Conservation (phyloP, 2,797 vertebrate genomes). For the Pygocentrus nattereri region DNA sequence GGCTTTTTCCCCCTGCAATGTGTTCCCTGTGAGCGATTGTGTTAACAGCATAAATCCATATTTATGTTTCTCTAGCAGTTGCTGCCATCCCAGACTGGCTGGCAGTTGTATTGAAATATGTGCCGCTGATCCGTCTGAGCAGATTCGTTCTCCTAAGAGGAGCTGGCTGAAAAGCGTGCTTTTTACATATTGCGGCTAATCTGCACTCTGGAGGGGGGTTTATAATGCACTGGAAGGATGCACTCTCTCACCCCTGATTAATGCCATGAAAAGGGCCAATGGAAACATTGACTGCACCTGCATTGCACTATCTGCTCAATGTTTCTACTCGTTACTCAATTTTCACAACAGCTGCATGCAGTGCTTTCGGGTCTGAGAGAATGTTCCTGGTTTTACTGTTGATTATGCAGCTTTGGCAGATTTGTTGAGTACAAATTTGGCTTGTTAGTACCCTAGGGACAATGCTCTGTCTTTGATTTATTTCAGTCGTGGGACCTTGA, state of each 20-base stretch:
- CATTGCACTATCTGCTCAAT: background rate
- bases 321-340: constrained; percentile 7
- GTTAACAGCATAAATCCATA: constrained; percentile 15
- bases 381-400: background rate
- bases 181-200: constrained; percentile 62
- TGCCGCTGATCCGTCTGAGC: constrained; percentile 56
- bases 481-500: background rate
- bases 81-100: constrained; percentile 19
- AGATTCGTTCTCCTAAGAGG: constrained; percentile 53
- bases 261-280: constrained; percentile 32
- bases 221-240: constrained; percentile 37
- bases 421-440: background rate
- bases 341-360: constrained; percentile 5
- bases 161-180: constrained; percentile 56
- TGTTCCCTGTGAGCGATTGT: background rate
- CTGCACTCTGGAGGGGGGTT: constrained; percentile 37
- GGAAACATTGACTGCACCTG: constrained; percentile 22
- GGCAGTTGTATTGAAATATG: constrained; percentile 41
- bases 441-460: background rate
- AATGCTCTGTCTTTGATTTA: background rate
- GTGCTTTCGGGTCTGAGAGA: background rate
- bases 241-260: constrained; percentile 45
- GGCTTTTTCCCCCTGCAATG: background rate
- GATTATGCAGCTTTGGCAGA: background rate
- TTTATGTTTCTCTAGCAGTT: constrained; percentile 27